Evolutionary conservation across 2,797 vertebrate genomes (phyloP), one percentile per base, ranked within the genome.

Genomic region (Synanceia verrucosa): DNA sequence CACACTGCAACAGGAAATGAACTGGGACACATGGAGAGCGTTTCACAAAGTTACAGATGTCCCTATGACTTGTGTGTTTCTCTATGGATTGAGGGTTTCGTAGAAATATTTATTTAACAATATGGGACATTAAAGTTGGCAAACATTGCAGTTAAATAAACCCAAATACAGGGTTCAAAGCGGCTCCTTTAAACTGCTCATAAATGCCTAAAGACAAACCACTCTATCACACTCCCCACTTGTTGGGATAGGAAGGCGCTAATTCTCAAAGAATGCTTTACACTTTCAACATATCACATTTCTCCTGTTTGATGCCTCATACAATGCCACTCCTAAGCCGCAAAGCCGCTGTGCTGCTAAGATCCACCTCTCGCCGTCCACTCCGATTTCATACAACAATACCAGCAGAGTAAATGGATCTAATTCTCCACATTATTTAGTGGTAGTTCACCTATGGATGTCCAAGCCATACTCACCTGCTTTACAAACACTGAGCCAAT

Each of bases 221-320:
- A 55, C 70, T 70, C 69, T 9, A 19, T 61, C 56, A 47, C 47
- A 47, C 43, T 12, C 51, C 16, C 33, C 12, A n/a, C 43, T 39
- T 52, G 65, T 43, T 50, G 56, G 12, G 19, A 50, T 2, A 48
- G 58, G 37, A 62, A 66, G 68, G 78, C 5, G 63, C 46, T 82
- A 78, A 84, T 73, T 60, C 73, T 46, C 43, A 55, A 70, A 76
- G 72, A 88, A 85, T 55, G 75, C 73, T 50, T 60, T 37, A 52
- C 1, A 62, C 76, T 73, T 84, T 73, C 63, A 83, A 81, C 16
- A 26, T 70, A 81, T 89, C 85, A 58, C 61, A 61, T 88, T 86
- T 56, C 75, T 60, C 52, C 61, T 46, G 69, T 70, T 79, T 64
- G 79, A 84, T 84, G 81, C 76, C 62, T 67, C 60, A 60, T 21